Evolutionary conservation across 2,113 vertebrate genomes (phyloP), one percentile per base, ranked within the genome.

Genomic region (Myotis brandtii): DNA sequence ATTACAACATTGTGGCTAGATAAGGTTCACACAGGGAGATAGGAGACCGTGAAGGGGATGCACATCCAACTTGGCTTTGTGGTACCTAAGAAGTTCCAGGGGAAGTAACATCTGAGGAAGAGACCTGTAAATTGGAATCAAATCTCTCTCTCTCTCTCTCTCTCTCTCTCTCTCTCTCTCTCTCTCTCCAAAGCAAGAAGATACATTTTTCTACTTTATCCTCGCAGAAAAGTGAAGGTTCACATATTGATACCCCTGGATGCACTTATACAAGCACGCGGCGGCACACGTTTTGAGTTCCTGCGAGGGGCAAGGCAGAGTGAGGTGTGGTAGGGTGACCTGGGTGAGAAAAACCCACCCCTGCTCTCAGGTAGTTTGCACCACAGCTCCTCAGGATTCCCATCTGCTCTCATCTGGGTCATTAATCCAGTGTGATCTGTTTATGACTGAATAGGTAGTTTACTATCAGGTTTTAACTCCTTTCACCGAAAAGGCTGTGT

Each of bases 211-310:
- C 32, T 9, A 27, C 40, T 50, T 52, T 86, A 67, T 43, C 52
- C 81, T 54, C 21, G 32, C 5, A 50, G 62, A 92, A 96, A 94
- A 93, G 79, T 32, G 64, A 73, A 48, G n/a, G 50, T 86, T 92
- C 10, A 17, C n/a, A n/a, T 66, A 40, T 10, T 30, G 16, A 27
- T 72, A 9, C 46, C 11, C 46, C 46, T 48, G 81, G 54, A 50
- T 25, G 32, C 32, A 46, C 30, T 66, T 34, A 50, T n/a, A 62
- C 9, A 46, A 32, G 27, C 21, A 32, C 0, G 2, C 56, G 6
- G 77, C 16, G 23, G 50, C 56, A 40, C 21, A 40, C 18, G 70
- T 89, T 23, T 4, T 25, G 21, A 92, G 66, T 43, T 46, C 43
- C 76, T 79, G 59, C 25, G 37, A 9, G 3, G 50, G 50, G 40